These are phyloP conservation scores for Patella ulyssiponensis DNA, from an alignment of 2,888 invertebrate species.

Conservation along the genomic window DNA sequence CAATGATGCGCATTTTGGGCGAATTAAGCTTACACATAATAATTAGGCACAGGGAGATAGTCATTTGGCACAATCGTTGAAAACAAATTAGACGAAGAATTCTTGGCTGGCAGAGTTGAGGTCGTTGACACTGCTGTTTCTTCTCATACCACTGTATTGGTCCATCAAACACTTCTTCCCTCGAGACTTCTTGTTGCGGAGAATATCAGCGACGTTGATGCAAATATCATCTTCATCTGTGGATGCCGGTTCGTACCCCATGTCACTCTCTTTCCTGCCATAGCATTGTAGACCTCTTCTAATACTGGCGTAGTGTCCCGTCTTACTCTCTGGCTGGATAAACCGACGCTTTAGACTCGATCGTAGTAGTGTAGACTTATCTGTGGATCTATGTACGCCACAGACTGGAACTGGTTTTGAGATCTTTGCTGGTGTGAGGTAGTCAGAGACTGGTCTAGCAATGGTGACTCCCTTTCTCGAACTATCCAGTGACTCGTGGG, in stretches of 20 bases:
- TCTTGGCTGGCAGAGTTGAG: too few relatives aligned
- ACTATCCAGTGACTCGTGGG: not conserved
- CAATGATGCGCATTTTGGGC: too few relatives aligned
- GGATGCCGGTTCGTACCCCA: not conserved
- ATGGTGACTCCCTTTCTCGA: not conserved
- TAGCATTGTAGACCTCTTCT: not conserved
- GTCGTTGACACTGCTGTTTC: too few relatives aligned
- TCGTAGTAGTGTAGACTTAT: not conserved
- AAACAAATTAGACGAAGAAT: too few relatives aligned
- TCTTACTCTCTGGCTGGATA: not conserved
- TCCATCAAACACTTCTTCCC: not conserved
- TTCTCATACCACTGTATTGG: not conserved
- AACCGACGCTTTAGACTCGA: not conserved
- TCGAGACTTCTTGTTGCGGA: not conserved
- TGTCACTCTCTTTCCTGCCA: not conserved
- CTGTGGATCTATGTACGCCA: not conserved
- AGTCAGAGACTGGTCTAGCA: not conserved
- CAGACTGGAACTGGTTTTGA: constrained; percentile 6
- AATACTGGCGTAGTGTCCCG: not conserved
- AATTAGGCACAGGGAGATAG: too few relatives aligned
- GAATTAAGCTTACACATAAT: too few relatives aligned
- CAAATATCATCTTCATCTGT: constrained; percentile 6
- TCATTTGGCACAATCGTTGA: too few relatives aligned
- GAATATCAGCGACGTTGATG: constrained; percentile 6
- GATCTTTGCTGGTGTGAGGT: not conserved